Evolutionary conservation across 2,888 invertebrate genomes (phyloP), one percentile per base, ranked within the genome.

Genomic region (Mactromeris polynyma): DNA sequence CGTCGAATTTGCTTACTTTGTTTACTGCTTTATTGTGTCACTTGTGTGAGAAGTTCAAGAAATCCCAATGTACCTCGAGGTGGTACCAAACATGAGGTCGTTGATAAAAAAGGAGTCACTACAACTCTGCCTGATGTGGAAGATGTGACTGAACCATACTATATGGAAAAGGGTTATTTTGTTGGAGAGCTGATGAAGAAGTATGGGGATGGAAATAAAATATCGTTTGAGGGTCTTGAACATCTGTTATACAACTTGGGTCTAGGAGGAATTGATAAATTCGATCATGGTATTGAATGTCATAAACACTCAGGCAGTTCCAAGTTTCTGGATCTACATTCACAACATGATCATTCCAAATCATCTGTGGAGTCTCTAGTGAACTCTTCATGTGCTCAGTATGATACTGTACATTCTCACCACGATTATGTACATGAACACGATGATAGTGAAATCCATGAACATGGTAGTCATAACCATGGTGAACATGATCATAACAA

Each of bases 161-260:
- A 51, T 33, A 83, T 81, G 81, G 36, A 84, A 51, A 69, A 84
- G 58, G 86, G 88, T 33, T 92, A 80, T 42, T 93, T 91, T 81
- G 31, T 93, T 2, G 73, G 88, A 17, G 54, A 83, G n/a, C 51
- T 94, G n/a, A 90, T 93, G 84, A 54, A 54, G 31, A 93, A 93
- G 77, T 94, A 94, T 89, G 93, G 93, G 6, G 89, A 93, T 85
- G 92, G 91, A 9, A 64, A 46, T 1, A 31, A 81, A 1, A 92
- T 94, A 81, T 40, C 91, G 21, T 93, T 86, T 78, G 93, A 93
- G 87, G 94, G 92, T 2, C 92, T 93, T 83, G 93, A 93, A 89
- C 93, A 94, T 88, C 83, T 94, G 38, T 83, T 93, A 78, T 78
- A 91, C 31, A 87, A 91, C 38, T 78, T 94, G 40, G 91, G 92